Conservation (phyloP, 2,888 invertebrate species). For the Hymenopus coronatus region DNA sequence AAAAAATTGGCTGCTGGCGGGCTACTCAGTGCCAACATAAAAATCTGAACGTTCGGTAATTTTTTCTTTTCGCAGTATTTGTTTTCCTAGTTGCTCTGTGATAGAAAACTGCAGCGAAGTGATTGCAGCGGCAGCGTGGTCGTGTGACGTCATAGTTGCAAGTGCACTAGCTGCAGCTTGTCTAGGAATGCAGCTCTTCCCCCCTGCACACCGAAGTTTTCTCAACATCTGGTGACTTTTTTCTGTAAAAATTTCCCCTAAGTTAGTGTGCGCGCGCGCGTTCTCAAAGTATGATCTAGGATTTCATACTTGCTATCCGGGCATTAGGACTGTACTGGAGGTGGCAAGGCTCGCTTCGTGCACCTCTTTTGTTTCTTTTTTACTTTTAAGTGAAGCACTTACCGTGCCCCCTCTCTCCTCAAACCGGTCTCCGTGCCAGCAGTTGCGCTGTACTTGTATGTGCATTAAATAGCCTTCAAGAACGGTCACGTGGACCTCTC, state of each 20-base stretch:
- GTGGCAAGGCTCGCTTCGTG: neutral
- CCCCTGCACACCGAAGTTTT: neutral
- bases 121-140: neutral
- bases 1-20: neutral
- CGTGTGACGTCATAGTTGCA: slow-evolving; percentile 1
- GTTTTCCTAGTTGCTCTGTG: neutral
- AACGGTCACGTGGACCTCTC: neutral
- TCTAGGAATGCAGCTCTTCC: slow-evolving; percentile 4
- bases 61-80: neutral
- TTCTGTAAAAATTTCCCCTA: neutral
- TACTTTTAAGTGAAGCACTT: neutral
- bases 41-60: neutral
- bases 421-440: neutral
- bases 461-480: neutral
- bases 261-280: neutral
- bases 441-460: neutral
- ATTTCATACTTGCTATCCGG: slow-evolving; percentile 27
- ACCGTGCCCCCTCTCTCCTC: neutral
- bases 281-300: slow-evolving; percentile 25
- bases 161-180: slow-evolving; percentile 1
- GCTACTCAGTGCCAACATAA: neutral
- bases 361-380: neutral
- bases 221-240: neutral
- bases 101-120: neutral
- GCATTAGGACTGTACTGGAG: neutral